Evolutionary conservation across 2,888 invertebrate genomes (phyloP).

Genomic region (Pilophorus perplexus): DNA sequence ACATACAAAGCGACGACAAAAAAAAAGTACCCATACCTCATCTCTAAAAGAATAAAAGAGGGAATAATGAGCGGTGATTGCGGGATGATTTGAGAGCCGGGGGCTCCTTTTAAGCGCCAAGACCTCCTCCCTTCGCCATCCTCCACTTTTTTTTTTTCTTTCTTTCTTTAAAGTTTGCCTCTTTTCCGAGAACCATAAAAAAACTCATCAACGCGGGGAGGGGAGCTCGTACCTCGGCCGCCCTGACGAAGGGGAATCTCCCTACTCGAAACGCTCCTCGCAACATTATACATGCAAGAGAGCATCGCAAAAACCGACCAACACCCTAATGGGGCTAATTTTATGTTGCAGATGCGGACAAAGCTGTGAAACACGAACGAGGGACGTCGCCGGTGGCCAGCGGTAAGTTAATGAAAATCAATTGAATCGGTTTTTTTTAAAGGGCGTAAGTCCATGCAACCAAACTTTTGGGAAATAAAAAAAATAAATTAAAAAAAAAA

Average conservation of each 20-base stretch:
- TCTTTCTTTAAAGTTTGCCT: constrained; percentile 25
- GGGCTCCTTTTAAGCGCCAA: constrained; percentile 25
- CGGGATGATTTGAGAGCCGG: constrained; percentile 32
- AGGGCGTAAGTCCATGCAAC: too few species aligned
- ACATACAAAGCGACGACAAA: not conserved
- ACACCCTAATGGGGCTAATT: too few species aligned
- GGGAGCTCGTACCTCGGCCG: not conserved
- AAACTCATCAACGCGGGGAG: constrained; percentile 30
- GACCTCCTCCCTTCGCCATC: constrained; percentile 1
- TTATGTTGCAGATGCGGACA: constrained; percentile 29
- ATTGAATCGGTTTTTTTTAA: too few species aligned
- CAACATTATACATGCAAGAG: constrained; percentile 33
- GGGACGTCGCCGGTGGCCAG: constrained; percentile 32
- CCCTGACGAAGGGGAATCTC: not conserved
- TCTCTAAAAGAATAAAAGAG: constrained; percentile 37
- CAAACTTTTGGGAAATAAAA: too few species aligned
- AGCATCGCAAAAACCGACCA: too few species aligned
- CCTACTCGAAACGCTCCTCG: not conserved
- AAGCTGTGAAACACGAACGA: constrained; percentile 36
- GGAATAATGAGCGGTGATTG: constrained; percentile 40
- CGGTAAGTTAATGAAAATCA: constrained; percentile 31
- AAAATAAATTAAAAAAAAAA: too few species aligned
- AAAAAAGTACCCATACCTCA: not conserved
- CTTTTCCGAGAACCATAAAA: constrained; percentile 40
- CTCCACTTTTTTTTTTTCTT: constrained; percentile 3